Conservation (phyloP, 2,888 invertebrate genomes). For the Caenorhabditis sp. region DNA sequence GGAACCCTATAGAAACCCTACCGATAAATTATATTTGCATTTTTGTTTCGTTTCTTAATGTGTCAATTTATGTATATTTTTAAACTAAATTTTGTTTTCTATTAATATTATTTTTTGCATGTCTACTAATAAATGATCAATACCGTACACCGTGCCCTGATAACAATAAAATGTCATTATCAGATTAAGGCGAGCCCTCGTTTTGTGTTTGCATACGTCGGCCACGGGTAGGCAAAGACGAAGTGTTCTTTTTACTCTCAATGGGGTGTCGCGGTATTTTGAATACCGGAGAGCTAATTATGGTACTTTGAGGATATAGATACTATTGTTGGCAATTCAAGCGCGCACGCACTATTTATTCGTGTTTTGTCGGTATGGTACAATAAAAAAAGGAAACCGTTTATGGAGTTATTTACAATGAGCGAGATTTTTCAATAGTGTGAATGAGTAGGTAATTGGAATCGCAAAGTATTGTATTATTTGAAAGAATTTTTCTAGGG, state of each 20-base stretch:
- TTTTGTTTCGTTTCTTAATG: slow-evolving; percentile 2
- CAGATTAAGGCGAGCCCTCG: background rate
- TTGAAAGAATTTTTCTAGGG: too few species aligned
- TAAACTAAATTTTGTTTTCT: background rate
- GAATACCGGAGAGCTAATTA: background rate
- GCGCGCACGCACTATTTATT: background rate
- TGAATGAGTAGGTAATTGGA: too few species aligned
- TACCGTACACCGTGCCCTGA: background rate
- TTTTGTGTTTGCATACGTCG: background rate
- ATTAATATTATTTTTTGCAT: background rate
- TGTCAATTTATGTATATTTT: background rate
- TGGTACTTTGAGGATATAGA: slow-evolving; percentile 2
- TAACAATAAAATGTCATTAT: background rate
- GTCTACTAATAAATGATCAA: background rate
- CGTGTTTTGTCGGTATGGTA: background rate
- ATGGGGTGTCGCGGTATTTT: slow-evolving; percentile 4
- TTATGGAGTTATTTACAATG: background rate
- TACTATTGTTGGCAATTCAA: background rate
- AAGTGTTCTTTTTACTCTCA: slow-evolving; percentile 7
- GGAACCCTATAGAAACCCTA: slow-evolving; percentile 18
- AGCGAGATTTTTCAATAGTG: too few species aligned
- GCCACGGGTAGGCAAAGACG: background rate
- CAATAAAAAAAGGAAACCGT: background rate
- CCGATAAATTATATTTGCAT: background rate
- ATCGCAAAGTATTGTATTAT: too few species aligned